A percentile compares a stretch with the other conserved stretches of the same genome.
phyloP scores from a whole-genome alignment of 2,113 vertebrate genomes.

The Hemibagrus wyckioides region DNA sequence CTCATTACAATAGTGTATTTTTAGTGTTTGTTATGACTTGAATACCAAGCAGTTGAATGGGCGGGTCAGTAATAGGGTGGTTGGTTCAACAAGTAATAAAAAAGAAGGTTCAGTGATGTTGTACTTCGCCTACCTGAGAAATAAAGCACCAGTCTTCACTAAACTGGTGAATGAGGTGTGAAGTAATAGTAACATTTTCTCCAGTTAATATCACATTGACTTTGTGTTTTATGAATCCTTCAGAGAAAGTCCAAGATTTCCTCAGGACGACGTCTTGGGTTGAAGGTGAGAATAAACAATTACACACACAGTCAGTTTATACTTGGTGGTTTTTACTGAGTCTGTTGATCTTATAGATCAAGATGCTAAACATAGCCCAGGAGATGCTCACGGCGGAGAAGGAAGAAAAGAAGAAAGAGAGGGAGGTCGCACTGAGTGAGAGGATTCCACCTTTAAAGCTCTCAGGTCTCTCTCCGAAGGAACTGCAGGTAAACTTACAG shows the following conservation, averaged over 20 bases:
- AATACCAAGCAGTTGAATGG: not conserved
- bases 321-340: not conserved
- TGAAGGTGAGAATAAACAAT: slow-evolving; percentile 54
- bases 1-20: not conserved
- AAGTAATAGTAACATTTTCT: not conserved
- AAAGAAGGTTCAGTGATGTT: not conserved
- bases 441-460: slow-evolving; percentile 65
- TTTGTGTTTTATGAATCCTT: not conserved
- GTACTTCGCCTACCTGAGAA: not conserved
- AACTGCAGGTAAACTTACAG: slow-evolving; percentile 66
- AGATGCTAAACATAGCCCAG: slow-evolving; percentile 59
- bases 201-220: not conserved
- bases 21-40: not conserved
- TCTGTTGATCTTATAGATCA: slow-evolving; percentile 54
- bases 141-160: not conserved
- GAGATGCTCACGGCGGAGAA: slow-evolving; percentile 61
- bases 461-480: slow-evolving; percentile 67
- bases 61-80: not conserved
- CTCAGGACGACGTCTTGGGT: slow-evolving; percentile 59
- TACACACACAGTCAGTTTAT: not conserved
- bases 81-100: not conserved
- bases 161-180: not conserved
- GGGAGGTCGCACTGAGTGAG: slow-evolving; percentile 62
- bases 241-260: slow-evolving; percentile 65
- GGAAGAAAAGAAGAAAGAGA: slow-evolving; percentile 62